These are phyloP conservation scores for Pachyuromys duprasi DNA, from an alignment of 2,797 vertebrate genomes.

Conservation along the genomic window DNA sequence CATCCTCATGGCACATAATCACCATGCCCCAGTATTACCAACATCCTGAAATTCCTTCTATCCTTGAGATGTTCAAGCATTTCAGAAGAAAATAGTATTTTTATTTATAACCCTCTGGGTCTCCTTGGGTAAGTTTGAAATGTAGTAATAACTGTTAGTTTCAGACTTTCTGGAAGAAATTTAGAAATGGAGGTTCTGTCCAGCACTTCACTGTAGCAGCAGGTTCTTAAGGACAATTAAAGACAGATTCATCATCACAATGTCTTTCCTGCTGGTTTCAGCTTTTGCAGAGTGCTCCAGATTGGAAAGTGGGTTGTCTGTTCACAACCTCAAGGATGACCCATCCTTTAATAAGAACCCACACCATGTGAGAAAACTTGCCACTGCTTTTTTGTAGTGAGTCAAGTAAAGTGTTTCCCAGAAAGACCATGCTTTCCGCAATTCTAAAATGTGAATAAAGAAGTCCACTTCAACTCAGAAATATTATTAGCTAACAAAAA, in stretches of 20 bases:
- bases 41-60: background rate
- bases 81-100: background rate
- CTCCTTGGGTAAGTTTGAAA: background rate
- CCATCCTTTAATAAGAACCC: background rate
- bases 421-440: background rate
- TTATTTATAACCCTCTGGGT: background rate
- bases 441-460: background rate
- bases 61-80: background rate
- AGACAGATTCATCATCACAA: background rate
- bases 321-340: background rate
- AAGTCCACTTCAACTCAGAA: background rate
- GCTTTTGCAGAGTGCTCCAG: background rate
- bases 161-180: background rate
- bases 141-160: background rate
- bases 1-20: no score
- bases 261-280: background rate
- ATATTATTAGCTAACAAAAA: background rate
- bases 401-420: background rate
- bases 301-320: background rate
- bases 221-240: background rate
- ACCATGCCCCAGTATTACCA: background rate
- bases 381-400: background rate
- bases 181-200: background rate
- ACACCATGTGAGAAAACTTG: rapidly evolving
- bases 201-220: background rate